Evolutionary conservation across 2,113 vertebrate species (phyloP), one percentile per base, ranked within the genome.

Genomic region (Physeter macrocephalus): DNA sequence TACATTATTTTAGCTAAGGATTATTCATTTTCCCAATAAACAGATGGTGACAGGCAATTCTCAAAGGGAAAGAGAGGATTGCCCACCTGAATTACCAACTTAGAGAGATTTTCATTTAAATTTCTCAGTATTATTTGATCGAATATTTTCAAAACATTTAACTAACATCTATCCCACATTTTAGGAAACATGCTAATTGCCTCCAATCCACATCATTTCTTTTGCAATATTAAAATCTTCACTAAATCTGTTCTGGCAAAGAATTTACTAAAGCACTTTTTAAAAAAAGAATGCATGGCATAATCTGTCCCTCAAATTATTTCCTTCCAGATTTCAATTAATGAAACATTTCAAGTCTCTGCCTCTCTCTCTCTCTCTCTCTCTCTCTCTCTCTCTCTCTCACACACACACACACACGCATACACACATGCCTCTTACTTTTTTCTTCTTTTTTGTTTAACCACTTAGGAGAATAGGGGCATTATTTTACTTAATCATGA

Each of bases 281-380:
- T 59, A 23, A 23, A 59, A 71, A 39, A 72, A 36, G 27, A 74
- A 72, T 25, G 5, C n/a, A 81, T 43, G 13, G 25, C 10, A 91
- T 82, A 90, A 93, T 77, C 23, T 72, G 61, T 49, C 13, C 8
- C 64, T n/a, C 25, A 75, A 82, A 52, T 77, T n/a, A 54, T 54
- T 96, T 92, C 62, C 62, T 95, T 74, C 27, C 67, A 81, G 43
- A 8, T 93, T 95, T 78, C 21, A 85, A 91, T 81, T 94, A 92
- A 92, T 90, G 78, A 92, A 96, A 87, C 17, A 90, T 57, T 82
- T 82, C 25, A 69, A 86, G 43, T 71, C 31, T 86, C 41, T 67
- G 52, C 25, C 83, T 81, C 78, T 61, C 36, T 41, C 69, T 62
- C 34, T 62, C 34, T 67, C 81, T 61, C 59, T 59, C 59, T 83